Base-by-base conservation (phyloP, 2,113 vertebrate genomes). In the Oncorhynchus clarkii region DNA sequence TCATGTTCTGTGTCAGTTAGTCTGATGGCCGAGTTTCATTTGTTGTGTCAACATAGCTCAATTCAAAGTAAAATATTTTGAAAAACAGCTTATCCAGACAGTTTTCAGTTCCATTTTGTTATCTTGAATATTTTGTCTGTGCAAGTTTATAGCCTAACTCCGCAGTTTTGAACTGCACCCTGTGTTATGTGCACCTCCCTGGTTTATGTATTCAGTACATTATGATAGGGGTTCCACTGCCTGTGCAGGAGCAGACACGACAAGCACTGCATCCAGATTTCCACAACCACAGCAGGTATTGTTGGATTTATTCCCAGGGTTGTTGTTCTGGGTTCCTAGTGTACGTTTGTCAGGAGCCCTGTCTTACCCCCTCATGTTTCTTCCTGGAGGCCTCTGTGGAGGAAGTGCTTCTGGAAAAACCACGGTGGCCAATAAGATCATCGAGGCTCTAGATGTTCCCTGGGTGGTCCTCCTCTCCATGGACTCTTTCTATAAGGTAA, bases 401-500 rank as follows among this genome's bases (percentile, higher is more conserved):
- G 96, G 95, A 75, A 96, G 95, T 24, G 94, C 95, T 1, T 96
- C 95, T 0, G 96, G 96, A 29, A 97, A 96, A 92, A 97, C 96
- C 3, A 97, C 96, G 0, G 96, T 97, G 26, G 96, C 96, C 68
- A 96, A 95, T 75, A 95, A 94, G 89, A 97, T 97, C 83, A 96
- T 96, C 1, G 96, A 97, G 72, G 96, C 95, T 0, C 88, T 97
- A 84, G 95, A 97, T 11, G 95, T 97, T 72, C 96, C 96, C 26
- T 97, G 96, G 95, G 95, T 96, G 51, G 96, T 96, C 59, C 90
- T 96, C 62, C 95, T 97, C 14, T 97, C 96, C 70, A 97, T 97
- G 96, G 96, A 97, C 78, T 96, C 95, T 13, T 97, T 96, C 88
- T 97, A 97, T 81, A 97, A 96, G 95, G 95, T 96, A 79, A 60